Evolutionary conservation across 2,113 vertebrate genomes (phyloP).

Genomic region (Brienomyrus longianalis): DNA sequence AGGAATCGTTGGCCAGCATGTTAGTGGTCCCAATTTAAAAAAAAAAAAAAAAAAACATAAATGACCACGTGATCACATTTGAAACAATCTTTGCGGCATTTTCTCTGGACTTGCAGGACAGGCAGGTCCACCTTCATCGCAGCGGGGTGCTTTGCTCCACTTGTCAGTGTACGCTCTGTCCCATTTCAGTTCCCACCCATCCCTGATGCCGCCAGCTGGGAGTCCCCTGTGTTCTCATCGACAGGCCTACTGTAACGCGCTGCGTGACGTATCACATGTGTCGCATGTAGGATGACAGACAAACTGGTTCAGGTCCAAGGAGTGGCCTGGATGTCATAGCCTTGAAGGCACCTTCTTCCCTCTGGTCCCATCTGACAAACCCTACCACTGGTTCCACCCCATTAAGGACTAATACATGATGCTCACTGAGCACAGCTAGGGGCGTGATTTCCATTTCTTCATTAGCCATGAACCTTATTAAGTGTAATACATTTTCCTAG

Average conservation of each 20-base stretch:
- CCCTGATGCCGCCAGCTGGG: background rate
- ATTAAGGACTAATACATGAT: background rate
- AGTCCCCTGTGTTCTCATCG: background rate
- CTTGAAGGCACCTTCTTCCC: background rate
- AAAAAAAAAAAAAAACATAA: background rate
- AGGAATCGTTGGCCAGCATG: background rate
- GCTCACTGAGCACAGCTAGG: background rate
- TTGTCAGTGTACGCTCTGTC: background rate
- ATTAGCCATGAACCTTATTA: constrained; percentile 1
- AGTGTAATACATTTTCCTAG: constrained; percentile 10
- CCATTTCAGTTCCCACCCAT: background rate
- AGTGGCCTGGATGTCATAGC: background rate
- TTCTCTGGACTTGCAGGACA: background rate
- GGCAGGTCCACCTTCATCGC: background rate
- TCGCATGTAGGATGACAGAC: background rate
- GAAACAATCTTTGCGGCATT: background rate
- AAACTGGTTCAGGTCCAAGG: background rate
- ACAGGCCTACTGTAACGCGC: background rate
- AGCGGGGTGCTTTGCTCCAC: background rate
- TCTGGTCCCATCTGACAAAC: background rate
- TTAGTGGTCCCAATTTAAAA: background rate
- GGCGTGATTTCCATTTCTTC: background rate
- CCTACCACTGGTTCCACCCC: background rate
- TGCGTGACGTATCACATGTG: background rate
- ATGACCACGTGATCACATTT: background rate